A percentile compares a stretch with the other conserved stretches of the same genome.
These are phyloP conservation scores for Barnardius zonarius DNA, from an alignment of 2,113 vertebrate species.

Conservation along the genomic window DNA sequence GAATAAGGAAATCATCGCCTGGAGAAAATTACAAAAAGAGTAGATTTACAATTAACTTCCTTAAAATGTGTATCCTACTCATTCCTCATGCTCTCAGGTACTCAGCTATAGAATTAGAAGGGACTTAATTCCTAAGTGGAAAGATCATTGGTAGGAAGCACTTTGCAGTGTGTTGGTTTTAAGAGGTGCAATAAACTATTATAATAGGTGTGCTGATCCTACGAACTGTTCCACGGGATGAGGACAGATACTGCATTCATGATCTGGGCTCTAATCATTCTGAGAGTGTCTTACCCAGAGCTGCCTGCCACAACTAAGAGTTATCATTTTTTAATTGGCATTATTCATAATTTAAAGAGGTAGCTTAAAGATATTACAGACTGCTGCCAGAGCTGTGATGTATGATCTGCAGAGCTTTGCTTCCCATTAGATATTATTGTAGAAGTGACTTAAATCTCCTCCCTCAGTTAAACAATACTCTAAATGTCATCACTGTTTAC, in stretches of 20 bases:
- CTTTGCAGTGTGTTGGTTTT: not conserved
- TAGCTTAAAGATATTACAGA: not conserved
- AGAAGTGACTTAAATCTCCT: slow-evolving; percentile 9
- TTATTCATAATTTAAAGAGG: slow-evolving; percentile 23
- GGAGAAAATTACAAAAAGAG: not conserved
- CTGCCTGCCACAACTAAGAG: not conserved
- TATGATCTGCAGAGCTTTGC: not conserved
- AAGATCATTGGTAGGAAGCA: not conserved
- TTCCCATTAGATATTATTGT: not conserved
- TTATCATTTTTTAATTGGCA: slow-evolving; percentile 7
- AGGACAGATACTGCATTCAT: not conserved
- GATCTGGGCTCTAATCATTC: not conserved
- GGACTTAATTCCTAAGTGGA: not conserved
- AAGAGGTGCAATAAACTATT: not conserved
- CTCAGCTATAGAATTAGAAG: not conserved
- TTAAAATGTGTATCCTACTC: not conserved
- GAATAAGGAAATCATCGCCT: not conserved
- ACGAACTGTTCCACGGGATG: not conserved
- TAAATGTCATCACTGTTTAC: slow-evolving; percentile 56
- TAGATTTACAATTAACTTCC: not conserved
- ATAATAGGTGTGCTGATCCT: not conserved
- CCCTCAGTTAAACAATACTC: slow-evolving; percentile 29
- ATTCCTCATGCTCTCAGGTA: not conserved
- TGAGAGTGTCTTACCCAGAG: not conserved
- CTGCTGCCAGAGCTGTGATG: not conserved